Evolutionary conservation across 2,113 vertebrate species (phyloP), one percentile per base, ranked within the genome.

Genomic region (Rallus limicola): DNA sequence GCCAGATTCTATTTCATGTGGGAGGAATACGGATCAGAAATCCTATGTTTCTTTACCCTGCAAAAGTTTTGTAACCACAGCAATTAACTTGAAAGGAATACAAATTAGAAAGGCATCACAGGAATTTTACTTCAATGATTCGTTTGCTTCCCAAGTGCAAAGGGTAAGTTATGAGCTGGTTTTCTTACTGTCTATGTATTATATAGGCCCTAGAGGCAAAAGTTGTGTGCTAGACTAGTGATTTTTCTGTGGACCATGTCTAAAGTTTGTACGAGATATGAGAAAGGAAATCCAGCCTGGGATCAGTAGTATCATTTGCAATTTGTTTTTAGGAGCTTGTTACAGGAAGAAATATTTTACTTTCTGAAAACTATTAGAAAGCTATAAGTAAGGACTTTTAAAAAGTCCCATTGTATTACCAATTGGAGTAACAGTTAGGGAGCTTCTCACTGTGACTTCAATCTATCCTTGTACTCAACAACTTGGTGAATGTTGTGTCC

Each of bases 71-170:
- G 42, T 86, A 90, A 71, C 31, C 25, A 81, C 13, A 59, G 13
- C 69, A 86, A 96, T 81, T 82, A 94, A 81, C 69, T 86, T 79
- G 3, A 67, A 93, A 88, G 56, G 53, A 78, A 92, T 69, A n/a
- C 29, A 82, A 84, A 89, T 65, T 44, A 58, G 44, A 84, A 94
- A 63, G 29, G 56, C 33, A 72, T 59, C 78, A 53, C 71, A 36
- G 33, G 77, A 84, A 14, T 10, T 16, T 90, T 50, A 67, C 23
- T 48, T 93, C 72, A 88, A 88, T 44, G 26, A 75, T 81, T 88
- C 1, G 44, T 78, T 86, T 90, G 11, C 65, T 84, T 88, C 42
- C 28, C 48, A 60, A 88, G 52, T 40, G 31, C 38, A 67, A 71
- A 60, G 3, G 16, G 44, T 59, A 85, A 90, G 40, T 78, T 78